A percentile compares a stretch with the other conserved stretches of the same genome.
Evolutionary conservation across 2,113 vertebrate species (phyloP).

Genomic region (Erythrocebus patas): DNA sequence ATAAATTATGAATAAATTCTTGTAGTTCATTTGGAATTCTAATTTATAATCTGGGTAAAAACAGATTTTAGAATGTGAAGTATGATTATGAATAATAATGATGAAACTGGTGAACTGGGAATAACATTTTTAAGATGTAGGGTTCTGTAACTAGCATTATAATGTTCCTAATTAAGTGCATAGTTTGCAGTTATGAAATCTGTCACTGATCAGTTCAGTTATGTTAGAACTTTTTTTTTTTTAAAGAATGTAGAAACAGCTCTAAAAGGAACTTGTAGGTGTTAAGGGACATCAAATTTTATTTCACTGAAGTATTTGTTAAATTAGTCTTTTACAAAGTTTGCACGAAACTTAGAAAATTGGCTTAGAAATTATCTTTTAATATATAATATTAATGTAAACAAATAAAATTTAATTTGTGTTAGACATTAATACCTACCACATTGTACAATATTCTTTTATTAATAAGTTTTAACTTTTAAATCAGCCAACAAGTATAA

Average conservation of each 20-base stretch:
- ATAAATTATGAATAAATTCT: slow-evolving; percentile 30
- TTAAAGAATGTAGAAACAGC: neutral
- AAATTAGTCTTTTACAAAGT: slow-evolving; percentile 47
- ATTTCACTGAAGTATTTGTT: slow-evolving; percentile 47
- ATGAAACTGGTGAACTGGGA: slow-evolving; percentile 4
- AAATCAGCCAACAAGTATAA: slow-evolving; percentile 22
- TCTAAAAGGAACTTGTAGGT: slow-evolving; percentile 41
- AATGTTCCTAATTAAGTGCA: slow-evolving; percentile 25
- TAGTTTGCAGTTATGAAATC: slow-evolving; percentile 31
- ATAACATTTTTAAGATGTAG: slow-evolving; percentile 27
- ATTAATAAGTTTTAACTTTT: slow-evolving; percentile 12
- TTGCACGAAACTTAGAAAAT: slow-evolving; percentile 46
- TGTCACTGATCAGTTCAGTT: neutral
- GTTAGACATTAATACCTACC: slow-evolving; percentile 18
- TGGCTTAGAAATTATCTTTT: slow-evolving; percentile 23
- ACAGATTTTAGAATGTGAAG: slow-evolving; percentile 4
- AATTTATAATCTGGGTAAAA: slow-evolving; percentile 21
- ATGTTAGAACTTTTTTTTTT: neutral
- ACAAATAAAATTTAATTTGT: slow-evolving; percentile 34
- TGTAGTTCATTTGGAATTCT: slow-evolving; percentile 36
- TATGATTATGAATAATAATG: slow-evolving; percentile 29
- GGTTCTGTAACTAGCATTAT: slow-evolving; percentile 31
- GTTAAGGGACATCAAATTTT: slow-evolving; percentile 4
- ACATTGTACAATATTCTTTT: slow-evolving; percentile 21
- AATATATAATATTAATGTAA: slow-evolving; percentile 33